A percentile compares a stretch with the other conserved stretches of the same genome.
These are phyloP conservation scores for Odocoileus hemionus DNA, from an alignment of 2,113 vertebrate genomes.

Conservation along the genomic window DNA sequence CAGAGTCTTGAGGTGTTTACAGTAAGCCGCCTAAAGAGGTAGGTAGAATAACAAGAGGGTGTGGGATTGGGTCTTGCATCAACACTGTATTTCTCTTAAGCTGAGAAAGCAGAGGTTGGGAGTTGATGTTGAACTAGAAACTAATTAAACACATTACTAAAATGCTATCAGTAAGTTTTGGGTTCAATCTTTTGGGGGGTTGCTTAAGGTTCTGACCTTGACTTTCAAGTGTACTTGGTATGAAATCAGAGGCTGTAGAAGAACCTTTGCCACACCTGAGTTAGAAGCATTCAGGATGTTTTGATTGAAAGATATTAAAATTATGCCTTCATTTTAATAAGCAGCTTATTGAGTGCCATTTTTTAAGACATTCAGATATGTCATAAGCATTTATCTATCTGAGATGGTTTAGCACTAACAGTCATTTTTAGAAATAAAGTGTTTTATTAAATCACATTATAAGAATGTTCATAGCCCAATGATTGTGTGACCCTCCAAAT, in stretches of 20 bases:
- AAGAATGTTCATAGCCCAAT: background rate
- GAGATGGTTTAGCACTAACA: background rate
- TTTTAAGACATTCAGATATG: background rate
- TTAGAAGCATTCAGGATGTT: background rate
- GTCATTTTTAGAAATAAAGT: background rate
- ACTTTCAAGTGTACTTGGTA: background rate
- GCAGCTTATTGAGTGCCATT: background rate
- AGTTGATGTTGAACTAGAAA: background rate
- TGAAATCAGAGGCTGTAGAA: background rate
- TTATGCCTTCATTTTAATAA: background rate
- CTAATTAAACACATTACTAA: background rate
- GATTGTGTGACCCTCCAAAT: background rate
- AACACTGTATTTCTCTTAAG: background rate
- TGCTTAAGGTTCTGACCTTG: background rate
- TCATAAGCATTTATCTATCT: background rate
- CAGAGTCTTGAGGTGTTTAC: background rate
- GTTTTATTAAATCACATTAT: background rate
- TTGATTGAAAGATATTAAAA: background rate
- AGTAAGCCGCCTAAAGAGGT: too few relatives aligned
- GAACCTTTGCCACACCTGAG: background rate
- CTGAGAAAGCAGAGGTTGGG: background rate
- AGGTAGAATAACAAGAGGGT: background rate
- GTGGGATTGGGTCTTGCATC: background rate
- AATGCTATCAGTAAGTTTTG: background rate
- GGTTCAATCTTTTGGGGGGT: background rate